Percentiles rank a stretch among this genome's conserved stretches.
Conservation (phyloP, 2,797 vertebrate genomes). For the Poecile montanus region DNA sequence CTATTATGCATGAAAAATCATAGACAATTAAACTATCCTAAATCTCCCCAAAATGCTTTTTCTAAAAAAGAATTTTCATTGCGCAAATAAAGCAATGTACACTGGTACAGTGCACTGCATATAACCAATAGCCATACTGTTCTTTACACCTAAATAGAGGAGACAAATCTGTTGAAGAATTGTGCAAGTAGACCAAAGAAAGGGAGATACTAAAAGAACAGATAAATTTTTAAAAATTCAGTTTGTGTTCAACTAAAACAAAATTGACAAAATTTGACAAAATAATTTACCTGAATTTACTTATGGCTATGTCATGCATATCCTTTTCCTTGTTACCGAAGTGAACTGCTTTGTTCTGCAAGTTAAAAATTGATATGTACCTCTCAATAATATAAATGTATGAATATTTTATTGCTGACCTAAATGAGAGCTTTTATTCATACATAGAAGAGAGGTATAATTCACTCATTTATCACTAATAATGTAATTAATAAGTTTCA, state of each 20-base stretch:
- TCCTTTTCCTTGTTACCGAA: not conserved
- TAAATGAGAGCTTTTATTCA: not conserved
- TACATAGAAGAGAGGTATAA: not conserved
- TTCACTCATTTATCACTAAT: conserved; percentile 3
- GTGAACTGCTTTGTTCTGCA: not conserved
- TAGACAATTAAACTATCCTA: not conserved
- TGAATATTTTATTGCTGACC: conserved; percentile 6
- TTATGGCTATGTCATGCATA: not conserved
- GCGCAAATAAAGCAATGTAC: not conserved
- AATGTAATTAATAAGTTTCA: not conserved
- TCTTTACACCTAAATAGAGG: not conserved
- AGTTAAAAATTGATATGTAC: not conserved
- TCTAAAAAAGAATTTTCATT: not conserved
- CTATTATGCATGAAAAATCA: not conserved
- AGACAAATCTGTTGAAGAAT: not conserved
- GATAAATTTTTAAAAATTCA: not conserved
- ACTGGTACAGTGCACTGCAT: not conserved
- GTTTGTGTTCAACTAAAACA: not conserved
- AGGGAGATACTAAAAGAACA: not conserved
- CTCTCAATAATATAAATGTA: conserved; percentile 1
- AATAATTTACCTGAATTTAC: not conserved
- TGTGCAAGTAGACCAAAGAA: not conserved
- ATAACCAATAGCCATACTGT: not conserved
- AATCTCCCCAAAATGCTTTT: not conserved
- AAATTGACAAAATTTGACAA: not conserved